A percentile compares a stretch with the other conserved stretches of the same genome.
phyloP scores from a whole-genome alignment of 2,888 invertebrate genomes.

The Oscheius onirici region DNA sequence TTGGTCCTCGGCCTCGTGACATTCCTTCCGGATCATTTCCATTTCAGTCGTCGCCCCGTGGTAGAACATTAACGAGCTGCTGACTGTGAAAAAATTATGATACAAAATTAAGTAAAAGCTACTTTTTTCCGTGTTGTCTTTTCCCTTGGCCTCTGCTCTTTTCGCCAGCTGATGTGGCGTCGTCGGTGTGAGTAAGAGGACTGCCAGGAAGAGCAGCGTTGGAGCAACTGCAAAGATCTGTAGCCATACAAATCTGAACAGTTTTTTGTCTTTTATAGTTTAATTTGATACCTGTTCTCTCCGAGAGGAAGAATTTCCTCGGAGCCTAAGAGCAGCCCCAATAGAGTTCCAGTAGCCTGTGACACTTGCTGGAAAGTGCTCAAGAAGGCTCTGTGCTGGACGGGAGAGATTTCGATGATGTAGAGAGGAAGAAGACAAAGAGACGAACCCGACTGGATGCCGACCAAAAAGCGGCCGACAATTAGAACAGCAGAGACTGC shows the following conservation, averaged over 20 bases:
- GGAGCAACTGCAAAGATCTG: slow-evolving; percentile 53
- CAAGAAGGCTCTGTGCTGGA: slow-evolving; percentile 57
- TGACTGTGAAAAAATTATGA: slow-evolving; percentile 34
- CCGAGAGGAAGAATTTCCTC: slow-evolving; percentile 60
- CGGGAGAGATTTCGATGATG: slow-evolving; percentile 64
- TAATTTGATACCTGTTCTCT: slow-evolving; percentile 32
- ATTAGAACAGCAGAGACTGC: slow-evolving; percentile 52
- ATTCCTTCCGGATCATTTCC: slow-evolving; percentile 24
- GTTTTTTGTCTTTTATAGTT: not conserved
- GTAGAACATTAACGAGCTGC: slow-evolving; percentile 44
- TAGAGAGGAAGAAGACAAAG: slow-evolving; percentile 68
- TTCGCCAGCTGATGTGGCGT: slow-evolving; percentile 56
- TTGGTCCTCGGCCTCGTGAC: slow-evolving; percentile 17
- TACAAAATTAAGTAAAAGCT: not conserved
- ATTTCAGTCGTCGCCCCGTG: slow-evolving; percentile 37
- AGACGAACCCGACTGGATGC: slow-evolving; percentile 64
- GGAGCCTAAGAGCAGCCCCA: slow-evolving; percentile 65
- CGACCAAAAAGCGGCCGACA: slow-evolving; percentile 65
- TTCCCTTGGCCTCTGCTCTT: slow-evolving; percentile 12
- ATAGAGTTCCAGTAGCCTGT: slow-evolving; percentile 65
- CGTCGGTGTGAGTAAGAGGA: slow-evolving; percentile 56
- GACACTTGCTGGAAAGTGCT: slow-evolving; percentile 67
- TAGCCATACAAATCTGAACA: slow-evolving; percentile 41
- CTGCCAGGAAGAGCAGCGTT: slow-evolving; percentile 51
- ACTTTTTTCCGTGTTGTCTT: slow-evolving; percentile 2